These are phyloP conservation scores for Euspilapteryx auroguttella DNA, from an alignment of 2,888 invertebrate species.

Conservation along the genomic window DNA sequence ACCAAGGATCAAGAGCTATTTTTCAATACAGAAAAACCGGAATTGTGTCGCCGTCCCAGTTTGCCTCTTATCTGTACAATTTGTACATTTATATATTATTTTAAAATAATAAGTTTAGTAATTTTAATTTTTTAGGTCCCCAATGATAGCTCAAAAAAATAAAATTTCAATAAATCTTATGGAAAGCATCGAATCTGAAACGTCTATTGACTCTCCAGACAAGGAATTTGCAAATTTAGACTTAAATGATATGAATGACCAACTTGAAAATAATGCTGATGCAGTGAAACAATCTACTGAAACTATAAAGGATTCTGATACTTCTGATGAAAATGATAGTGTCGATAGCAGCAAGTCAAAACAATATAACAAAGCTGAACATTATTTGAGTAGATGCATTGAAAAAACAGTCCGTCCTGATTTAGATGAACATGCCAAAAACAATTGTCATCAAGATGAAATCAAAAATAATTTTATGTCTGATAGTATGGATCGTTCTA, in stretches of 20 bases:
- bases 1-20: too few species aligned
- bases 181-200: conserved; percentile 57
- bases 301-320: conserved; percentile 1
- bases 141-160: conserved; percentile 46
- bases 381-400: not conserved
- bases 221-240: conserved; percentile 45
- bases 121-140: conserved; percentile 28
- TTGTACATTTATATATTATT: too few species aligned
- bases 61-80: too few species aligned
- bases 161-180: conserved; percentile 55
- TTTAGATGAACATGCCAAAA: conserved; percentile 31
- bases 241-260: conserved; percentile 12
- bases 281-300: too few species aligned
- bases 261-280: conserved; percentile 1
- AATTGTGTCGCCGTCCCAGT: too few species aligned
- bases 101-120: too few species aligned
- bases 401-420: not conserved
- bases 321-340: conserved; percentile 17
- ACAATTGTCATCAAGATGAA: conserved; percentile 19
- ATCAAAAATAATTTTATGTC: conserved; percentile 15
- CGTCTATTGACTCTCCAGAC: conserved; percentile 51
- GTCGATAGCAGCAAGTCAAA: not conserved
- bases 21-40: too few species aligned
- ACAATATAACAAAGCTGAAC: too few species aligned
- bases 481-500: conserved; percentile 13